phyloP scores from a whole-genome alignment of 2,113 vertebrate genomes.

The Saguinus imperator region DNA sequence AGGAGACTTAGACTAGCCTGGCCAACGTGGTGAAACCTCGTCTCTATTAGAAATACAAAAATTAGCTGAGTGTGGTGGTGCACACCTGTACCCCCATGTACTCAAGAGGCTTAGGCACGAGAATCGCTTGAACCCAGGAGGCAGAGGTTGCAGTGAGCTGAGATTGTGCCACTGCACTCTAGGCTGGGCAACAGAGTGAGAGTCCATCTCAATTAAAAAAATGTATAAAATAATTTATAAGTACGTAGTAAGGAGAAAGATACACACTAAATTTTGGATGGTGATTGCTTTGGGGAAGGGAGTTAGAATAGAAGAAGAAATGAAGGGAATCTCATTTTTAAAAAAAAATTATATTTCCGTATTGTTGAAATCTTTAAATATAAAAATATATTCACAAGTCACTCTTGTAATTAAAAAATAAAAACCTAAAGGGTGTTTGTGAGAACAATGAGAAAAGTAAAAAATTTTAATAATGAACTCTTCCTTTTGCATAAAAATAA shows the following conservation, averaged over 20 bases:
- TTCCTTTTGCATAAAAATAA: background rate
- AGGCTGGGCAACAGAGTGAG: too few relatives aligned
- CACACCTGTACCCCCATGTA: too few relatives aligned
- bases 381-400: background rate
- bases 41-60: too few relatives aligned
- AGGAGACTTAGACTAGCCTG: too few relatives aligned
- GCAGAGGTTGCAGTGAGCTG: too few relatives aligned
- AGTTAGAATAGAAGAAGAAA: background rate
- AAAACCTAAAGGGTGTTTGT: background rate
- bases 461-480: background rate
- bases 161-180: too few relatives aligned
- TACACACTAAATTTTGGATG: background rate
- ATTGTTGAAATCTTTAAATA: background rate
- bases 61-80: too few relatives aligned
- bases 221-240: background rate
- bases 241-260: background rate
- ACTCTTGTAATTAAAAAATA: background rate
- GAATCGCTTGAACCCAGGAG: too few relatives aligned
- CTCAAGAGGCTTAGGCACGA: too few relatives aligned
- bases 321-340: background rate
- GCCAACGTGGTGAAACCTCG: too few relatives aligned
- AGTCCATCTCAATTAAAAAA: too few relatives aligned
- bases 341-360: background rate
- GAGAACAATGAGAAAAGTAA: background rate
- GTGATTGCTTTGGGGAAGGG: background rate